Evolutionary conservation across 2,797 vertebrate species (phyloP).

Genomic region (Kryptolebias ocellatus): DNA sequence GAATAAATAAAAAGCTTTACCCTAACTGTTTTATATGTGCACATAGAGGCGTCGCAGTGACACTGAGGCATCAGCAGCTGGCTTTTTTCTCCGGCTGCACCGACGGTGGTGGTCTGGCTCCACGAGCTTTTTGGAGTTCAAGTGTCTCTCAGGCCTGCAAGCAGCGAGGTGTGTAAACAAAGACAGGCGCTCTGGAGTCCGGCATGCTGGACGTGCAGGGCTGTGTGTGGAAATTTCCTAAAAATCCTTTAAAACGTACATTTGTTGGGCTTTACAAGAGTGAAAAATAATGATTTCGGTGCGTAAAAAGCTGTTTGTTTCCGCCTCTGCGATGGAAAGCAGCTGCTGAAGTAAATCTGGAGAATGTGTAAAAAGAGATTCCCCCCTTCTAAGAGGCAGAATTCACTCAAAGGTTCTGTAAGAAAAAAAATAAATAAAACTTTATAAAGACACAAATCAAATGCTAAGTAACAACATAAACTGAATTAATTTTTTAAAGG

Average conservation of each 20-base stretch:
- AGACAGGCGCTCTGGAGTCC: conserved; percentile 43
- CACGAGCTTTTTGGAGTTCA: conserved; percentile 59
- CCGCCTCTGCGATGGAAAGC: not conserved
- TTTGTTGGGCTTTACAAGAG: too few relatives aligned
- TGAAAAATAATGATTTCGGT: conserved; percentile 24
- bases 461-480: too few relatives aligned
- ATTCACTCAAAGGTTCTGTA: conserved; percentile 4
- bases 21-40: too few relatives aligned
- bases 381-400: too few relatives aligned
- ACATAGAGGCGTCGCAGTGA: too few relatives aligned
- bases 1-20: too few relatives aligned
- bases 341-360: conserved; percentile 44
- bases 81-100: conserved; percentile 15
- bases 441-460: too few relatives aligned
- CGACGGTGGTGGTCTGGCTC: conserved; percentile 26
- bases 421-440: not conserved
- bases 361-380: conserved; percentile 32
- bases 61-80: too few relatives aligned
- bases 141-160: conserved; percentile 58
- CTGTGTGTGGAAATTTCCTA: conserved; percentile 27
- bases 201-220: conserved; percentile 39
- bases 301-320: conserved; percentile 16
- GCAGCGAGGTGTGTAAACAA: conserved; percentile 55
- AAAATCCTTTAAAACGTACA: not conserved
- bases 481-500: not conserved